Base-by-base conservation (phyloP, 2,797 vertebrate genomes). In the Ctenosaura bakeri region DNA sequence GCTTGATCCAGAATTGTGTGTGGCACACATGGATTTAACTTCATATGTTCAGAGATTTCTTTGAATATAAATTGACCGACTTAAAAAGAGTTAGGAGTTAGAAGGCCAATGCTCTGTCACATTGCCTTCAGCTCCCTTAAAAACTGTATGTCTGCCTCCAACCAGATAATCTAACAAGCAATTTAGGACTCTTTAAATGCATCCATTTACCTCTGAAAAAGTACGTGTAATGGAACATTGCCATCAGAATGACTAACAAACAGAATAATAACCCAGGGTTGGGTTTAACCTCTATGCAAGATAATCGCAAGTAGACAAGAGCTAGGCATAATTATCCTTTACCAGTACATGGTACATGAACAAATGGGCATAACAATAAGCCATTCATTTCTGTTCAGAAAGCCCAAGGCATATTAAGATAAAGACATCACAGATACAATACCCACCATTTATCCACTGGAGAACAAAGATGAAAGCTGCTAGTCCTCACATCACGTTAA, bases 171-270 rank as follows among this genome's bases (percentile, higher is more conserved):
- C 52, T 52, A 86, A 77, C 29, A 38, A 38, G 84, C 50, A 76
- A 38, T 22, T 56, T 16, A 16, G 54, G 56, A 50, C 9, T 42
- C 83, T 14, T 74, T 86, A 24, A 46, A 24, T 59, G 1, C 69
- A 76, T 74, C 62, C 29, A 42, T 76, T 9, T 50, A 35, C 29
- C 32, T 42, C 29, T 18, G 5, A 42, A 71, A 88, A 56, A n/a
- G 3, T 76, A 6, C 26, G 26, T 64, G 50, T 62, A 64, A 76
- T 64, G 12, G 20, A 1, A 35, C 59, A 50, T 35, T 29, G 42
- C 16, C 18, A 73, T 88, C 71, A 76, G 69, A 83, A 83, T 89
- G 54, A 62, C 35, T 74, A 52, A 35, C 24, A 54, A 83, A 64
- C 5, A 59, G 42, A 29, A 32, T 74, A 73, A 32, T 29, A 83